These are phyloP conservation scores for Aphelenchoides bicaudatus DNA, from an alignment of 2,888 invertebrate genomes.

Conservation along the genomic window DNA sequence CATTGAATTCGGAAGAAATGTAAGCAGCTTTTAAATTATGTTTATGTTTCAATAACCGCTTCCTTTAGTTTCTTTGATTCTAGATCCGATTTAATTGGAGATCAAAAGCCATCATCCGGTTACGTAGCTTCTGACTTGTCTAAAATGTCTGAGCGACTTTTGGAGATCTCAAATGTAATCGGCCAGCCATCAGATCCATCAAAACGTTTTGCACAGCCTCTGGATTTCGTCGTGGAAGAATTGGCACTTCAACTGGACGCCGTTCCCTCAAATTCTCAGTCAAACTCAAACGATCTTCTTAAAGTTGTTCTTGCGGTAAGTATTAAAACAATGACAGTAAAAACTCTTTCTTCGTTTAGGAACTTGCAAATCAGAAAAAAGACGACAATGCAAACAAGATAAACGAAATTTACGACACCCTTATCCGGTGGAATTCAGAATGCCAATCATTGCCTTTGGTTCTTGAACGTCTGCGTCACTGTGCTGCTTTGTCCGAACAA, in stretches of 20 bases:
- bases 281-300: constrained; percentile 14
- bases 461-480: constrained; percentile 10
- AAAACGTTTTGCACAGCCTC: constrained; percentile 1
- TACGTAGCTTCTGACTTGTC: too few species aligned
- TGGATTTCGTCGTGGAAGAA: constrained; percentile 11
- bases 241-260: constrained; percentile 8
- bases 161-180: neutral
- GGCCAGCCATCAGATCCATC: neutral
- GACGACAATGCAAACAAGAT: constrained; percentile 5
- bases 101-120: neutral
- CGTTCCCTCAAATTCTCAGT: neutral
- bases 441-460: constrained; percentile 14
- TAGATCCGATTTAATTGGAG: too few species aligned
- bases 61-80: neutral
- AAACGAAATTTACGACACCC: constrained; percentile 15
- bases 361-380: neutral
- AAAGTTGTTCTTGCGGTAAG: constrained; percentile 5
- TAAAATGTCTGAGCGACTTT: neutral
- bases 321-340: too few species aligned
- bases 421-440: constrained; percentile 12
- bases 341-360: too few species aligned
- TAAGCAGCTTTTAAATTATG: neutral
- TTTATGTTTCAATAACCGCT: neutral
- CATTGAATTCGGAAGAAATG: neutral
- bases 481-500: constrained; percentile 16